A percentile compares a stretch with the other conserved stretches of the same genome.
phyloP scores from a whole-genome alignment of 2,797 vertebrate genomes.

The Mergus octosetaceus region DNA sequence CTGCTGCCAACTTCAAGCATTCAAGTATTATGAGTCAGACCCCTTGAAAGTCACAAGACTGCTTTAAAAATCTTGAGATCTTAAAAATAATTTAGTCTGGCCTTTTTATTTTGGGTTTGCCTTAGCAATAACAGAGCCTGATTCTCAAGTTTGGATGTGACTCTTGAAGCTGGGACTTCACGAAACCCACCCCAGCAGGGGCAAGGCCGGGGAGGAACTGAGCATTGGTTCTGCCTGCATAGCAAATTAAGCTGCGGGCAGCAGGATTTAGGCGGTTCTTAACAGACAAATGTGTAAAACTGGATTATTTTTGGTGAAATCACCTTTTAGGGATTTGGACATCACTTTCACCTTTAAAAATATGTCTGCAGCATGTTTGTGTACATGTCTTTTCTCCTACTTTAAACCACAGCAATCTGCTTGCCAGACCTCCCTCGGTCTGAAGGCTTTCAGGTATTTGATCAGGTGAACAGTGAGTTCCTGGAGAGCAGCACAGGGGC shows the following conservation, averaged over 20 bases:
- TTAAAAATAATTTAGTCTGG: constrained; percentile 63
- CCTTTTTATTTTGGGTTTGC: constrained; percentile 39
- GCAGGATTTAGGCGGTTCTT: neutral
- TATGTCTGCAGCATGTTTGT: rapidly evolving
- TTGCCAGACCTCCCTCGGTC: neutral
- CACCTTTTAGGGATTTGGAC: neutral
- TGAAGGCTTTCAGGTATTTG: neutral
- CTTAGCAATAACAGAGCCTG: neutral
- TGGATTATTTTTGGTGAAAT: neutral
- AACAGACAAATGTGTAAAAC: rapidly evolving
- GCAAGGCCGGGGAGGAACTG: neutral
- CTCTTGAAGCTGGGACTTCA: neutral
- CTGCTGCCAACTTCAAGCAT: constrained; percentile 50
- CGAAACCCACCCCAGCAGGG: neutral
- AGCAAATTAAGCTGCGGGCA: neutral
- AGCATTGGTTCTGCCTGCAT: rapidly evolving
- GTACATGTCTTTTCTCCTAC: neutral
- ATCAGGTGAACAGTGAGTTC: neutral
- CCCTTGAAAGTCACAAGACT: constrained; percentile 52
- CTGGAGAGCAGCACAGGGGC: rapidly evolving
- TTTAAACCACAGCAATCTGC: neutral
- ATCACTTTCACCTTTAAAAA: neutral
- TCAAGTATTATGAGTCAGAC: constrained; percentile 55
- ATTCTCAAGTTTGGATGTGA: neutral
- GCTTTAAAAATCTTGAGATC: constrained; percentile 47